Percentiles rank a stretch among this genome's conserved stretches.
Evolutionary conservation across 2,797 vertebrate genomes (phyloP).

Genomic region (Saxicola maurus): DNA sequence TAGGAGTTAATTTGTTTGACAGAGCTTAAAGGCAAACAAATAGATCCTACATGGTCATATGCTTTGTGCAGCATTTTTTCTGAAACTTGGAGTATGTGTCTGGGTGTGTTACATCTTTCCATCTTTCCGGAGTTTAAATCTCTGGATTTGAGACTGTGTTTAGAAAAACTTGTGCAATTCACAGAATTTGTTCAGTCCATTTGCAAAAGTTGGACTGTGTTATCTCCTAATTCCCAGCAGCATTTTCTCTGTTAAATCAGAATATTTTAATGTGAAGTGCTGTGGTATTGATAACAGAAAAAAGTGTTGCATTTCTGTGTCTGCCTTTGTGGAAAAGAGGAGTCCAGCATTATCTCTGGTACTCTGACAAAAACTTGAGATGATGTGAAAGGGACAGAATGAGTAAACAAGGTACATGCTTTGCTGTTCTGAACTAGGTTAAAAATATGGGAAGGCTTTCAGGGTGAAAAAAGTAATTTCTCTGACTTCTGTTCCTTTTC

Average conservation of each 20-base stretch:
- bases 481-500: background rate
- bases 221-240: background rate
- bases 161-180: background rate
- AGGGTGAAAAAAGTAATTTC: background rate
- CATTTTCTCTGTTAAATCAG: background rate
- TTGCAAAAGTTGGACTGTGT: background rate
- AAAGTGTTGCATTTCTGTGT: background rate
- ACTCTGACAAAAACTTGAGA: background rate
- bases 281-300: background rate
- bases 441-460: background rate
- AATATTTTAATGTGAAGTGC: background rate
- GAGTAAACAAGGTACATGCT: background rate
- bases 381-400: background rate
- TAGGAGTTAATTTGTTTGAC: background rate
- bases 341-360: background rate
- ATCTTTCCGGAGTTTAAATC: background rate
- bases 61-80: background rate
- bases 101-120: background rate
- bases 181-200: background rate
- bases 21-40: background rate
- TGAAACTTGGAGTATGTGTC: background rate
- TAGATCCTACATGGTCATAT: background rate
- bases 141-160: background rate
- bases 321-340: background rate
- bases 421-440: background rate